Base-by-base conservation (phyloP, 2,888 invertebrate species). In the Beris morrisii region DNA sequence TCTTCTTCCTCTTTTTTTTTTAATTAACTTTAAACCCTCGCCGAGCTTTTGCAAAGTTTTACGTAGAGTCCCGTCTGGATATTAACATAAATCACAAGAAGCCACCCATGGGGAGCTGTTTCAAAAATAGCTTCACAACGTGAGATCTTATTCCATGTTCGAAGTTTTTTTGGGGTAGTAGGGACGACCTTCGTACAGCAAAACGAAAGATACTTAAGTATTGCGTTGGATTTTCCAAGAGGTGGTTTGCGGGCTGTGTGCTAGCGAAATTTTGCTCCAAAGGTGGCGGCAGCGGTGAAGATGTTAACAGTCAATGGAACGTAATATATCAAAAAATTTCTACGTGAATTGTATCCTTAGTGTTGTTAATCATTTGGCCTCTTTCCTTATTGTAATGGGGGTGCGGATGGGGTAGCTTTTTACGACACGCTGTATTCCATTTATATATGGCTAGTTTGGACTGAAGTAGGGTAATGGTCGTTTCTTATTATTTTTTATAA, bases 271-370 rank as follows among this genome's bases (percentile, higher is more conserved):
- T 22, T 22, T 22, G 22, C 22, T 22, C 22, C 22, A 22, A 22
- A 22, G 22, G 22, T 22, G 22, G 22, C 22, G 22, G 22, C 22
- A 22, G 22, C 22, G 22, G 22, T 22, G 22, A 56, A 43, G 57
- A 58, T 45, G 57, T 30, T 58, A 58, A 58, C 22, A 44, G 45
- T 45, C 45, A 58, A 58, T 58, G 46, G 46, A 58, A 58, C 57
- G 57, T 58, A 58, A 58, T 58, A 58, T 58, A 45, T 58, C 57
- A 58, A 58, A 58, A 45, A 58, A 45, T 30, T 58, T 44, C 57
- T 58, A 58, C 57, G 57, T 58, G 57, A 28, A 58, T 45, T 58
- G 45, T 58, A 45, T 58, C 45, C 30, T 46, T 58, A 58, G 57
- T 46, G 38, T 45, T 58, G 57, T 58, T 58, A 58, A 58, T 58